Evolutionary conservation across 2,888 invertebrate species (phyloP), one percentile per base, ranked within the genome.

Genomic region (Microctonus hyperodae): DNA sequence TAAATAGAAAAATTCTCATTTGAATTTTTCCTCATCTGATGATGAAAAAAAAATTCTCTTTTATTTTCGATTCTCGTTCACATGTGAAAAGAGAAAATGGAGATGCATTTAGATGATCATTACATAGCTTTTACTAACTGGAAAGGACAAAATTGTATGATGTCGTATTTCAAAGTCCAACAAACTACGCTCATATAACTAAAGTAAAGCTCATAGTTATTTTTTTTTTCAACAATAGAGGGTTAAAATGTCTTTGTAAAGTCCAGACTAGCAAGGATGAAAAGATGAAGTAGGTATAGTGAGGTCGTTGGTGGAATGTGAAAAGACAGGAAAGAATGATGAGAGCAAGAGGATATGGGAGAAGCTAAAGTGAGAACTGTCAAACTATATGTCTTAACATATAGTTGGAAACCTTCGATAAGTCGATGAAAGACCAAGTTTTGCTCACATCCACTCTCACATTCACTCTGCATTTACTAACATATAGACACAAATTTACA

Each of bases 161-260:
- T 20, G 31, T 13, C 5, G 16, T 25, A 58, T 64, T 44, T 64
- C 37, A 50, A 64, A 58, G 37, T 58, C n/a, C 22, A 64, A 28
- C 25, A 35, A 55, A 53, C 33, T 51, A 35, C 22, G 31, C 22
- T 44, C 13, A 61, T 50, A 35, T 35, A 23, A 23, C 22, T 11
- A 35, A 25, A 16, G 3, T 16, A 25, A 37, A 16, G 53, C 9
- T 35, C 10, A 25, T 16, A 28, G 16, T 53, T 23, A 6, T 23
- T 37, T 25, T 51, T 7, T 40, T 16, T 40, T n/a, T 2, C 20
- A 35, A 20, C 48, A 33, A 50, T 31, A 35, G 50, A 31, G 35
- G 35, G 31, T 50, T 64, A 48, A 64, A 58, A 50, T 64, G 31
- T 50, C 50, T 64, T 57, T 64, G 33, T 58, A 11, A 64, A 58